Conservation (phyloP, 2,113 vertebrate species). For the Bombycilla garrulus region DNA sequence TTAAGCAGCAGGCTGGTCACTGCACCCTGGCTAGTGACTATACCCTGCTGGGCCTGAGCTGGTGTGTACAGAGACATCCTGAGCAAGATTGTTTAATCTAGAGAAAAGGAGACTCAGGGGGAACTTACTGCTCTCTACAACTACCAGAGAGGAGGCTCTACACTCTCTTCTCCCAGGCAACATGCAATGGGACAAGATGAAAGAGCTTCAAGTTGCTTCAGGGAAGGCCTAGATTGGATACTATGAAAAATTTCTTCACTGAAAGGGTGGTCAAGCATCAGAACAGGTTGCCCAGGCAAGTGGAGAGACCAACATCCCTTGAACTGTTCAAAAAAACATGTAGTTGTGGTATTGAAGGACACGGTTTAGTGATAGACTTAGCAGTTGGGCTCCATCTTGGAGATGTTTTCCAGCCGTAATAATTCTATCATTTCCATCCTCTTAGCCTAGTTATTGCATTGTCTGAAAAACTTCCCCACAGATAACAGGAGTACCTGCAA, state of each 20-base stretch:
- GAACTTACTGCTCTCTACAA: neutral
- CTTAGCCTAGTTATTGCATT: neutral
- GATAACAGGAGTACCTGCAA: neutral
- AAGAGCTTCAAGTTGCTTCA: neutral
- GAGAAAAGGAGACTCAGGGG: neutral
- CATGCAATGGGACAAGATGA: neutral
- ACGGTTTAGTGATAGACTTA: neutral
- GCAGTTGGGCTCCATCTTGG: neutral
- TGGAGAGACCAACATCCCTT: neutral
- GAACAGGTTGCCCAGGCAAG: neutral
- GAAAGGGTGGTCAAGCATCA: neutral
- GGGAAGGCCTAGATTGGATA: neutral
- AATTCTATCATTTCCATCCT: neutral
- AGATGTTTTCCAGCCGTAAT: neutral
- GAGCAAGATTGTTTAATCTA: neutral
- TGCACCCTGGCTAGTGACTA: neutral
- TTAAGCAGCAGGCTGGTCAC: neutral
- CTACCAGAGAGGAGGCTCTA: neutral
- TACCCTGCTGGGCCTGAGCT: neutral
- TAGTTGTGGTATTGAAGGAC: neutral
- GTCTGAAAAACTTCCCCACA: neutral
- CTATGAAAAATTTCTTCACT: neutral
- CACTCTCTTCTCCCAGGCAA: neutral
- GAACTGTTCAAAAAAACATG: neutral
- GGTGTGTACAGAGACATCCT: neutral